phyloP scores from a whole-genome alignment of 2,113 vertebrate species.

The Excalfactoria chinensis region DNA sequence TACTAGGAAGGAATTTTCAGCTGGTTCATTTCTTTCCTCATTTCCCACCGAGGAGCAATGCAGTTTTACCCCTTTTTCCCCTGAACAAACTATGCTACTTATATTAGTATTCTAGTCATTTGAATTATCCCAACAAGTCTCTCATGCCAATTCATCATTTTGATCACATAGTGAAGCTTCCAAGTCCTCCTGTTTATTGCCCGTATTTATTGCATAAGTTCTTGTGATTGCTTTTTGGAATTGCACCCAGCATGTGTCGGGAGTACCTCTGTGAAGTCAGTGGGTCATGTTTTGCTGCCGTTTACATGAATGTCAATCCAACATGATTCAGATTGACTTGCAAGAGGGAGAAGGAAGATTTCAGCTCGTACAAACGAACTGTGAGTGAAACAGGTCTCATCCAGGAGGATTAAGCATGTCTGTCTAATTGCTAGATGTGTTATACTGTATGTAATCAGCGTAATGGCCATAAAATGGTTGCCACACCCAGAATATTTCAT shows the following conservation, averaged over 20 bases:
- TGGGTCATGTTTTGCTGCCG: background rate
- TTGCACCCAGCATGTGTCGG: constrained; percentile 26
- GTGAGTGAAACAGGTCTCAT: constrained; percentile 40
- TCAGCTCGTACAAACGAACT: constrained; percentile 27
- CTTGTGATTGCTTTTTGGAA: constrained; percentile 11
- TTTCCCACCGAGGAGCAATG: background rate
- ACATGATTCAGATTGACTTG: constrained; percentile 16
- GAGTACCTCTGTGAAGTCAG: constrained; percentile 21
- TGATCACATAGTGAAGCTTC: constrained; percentile 52
- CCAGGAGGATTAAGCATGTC: constrained; percentile 48
- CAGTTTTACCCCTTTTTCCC: background rate
- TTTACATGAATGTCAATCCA: constrained; percentile 11
- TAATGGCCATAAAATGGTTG: constrained; percentile 54
- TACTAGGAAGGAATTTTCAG: constrained; percentile 35
- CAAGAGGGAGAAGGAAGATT: background rate
- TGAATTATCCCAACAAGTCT: constrained; percentile 48
- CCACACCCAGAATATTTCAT: constrained; percentile 47
- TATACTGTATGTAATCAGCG: constrained; percentile 42
- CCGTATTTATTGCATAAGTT: constrained; percentile 46
- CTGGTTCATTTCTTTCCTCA: background rate
- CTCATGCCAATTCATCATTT: constrained; percentile 51
- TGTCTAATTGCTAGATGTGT: constrained; percentile 63
- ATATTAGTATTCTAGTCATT: constrained; percentile 46
- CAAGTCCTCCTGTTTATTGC: constrained; percentile 53
- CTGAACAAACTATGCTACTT: background rate